Evolutionary conservation across 2,888 invertebrate species (phyloP).

Genomic region (Thymelicus acteon): DNA sequence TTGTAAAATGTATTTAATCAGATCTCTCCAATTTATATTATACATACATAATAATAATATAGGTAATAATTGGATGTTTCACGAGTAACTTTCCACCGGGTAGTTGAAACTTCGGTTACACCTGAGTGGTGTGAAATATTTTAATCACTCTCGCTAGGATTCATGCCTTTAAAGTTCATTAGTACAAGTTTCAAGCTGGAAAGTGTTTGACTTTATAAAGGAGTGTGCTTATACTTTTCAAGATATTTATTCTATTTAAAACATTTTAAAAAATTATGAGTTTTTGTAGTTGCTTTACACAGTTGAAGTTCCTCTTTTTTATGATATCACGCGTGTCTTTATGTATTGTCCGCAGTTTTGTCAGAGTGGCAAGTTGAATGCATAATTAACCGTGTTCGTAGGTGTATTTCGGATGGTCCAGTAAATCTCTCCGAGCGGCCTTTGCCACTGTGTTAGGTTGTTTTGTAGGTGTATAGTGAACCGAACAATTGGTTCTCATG

Average conservation of each 20-base stretch:
- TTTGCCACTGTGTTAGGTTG: constrained; percentile 47
- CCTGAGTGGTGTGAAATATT: not conserved
- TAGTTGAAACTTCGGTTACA: too few species aligned
- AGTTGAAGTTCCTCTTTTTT: not conserved
- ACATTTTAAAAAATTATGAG: too few species aligned
- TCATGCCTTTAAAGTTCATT: not conserved
- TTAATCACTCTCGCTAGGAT: not conserved
- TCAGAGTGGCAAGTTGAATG: constrained; percentile 31
- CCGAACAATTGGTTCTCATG: constrained; percentile 68
- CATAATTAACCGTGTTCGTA: constrained; percentile 43
- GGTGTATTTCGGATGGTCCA: constrained; percentile 43
- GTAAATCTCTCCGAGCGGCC: constrained; percentile 52
- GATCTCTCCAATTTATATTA: too few species aligned
- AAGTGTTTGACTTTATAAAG: not conserved
- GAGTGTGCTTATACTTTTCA: too few species aligned
- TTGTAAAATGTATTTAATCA: too few species aligned
- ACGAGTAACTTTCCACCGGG: too few species aligned
- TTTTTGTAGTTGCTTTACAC: too few species aligned
- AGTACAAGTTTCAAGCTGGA: not conserved
- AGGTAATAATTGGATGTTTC: too few species aligned
- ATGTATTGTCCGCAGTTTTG: not conserved
- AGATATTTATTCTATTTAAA: too few species aligned
- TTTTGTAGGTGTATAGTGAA: constrained; percentile 51
- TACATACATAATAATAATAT: too few species aligned
- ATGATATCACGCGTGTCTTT: not conserved